Evolutionary conservation across 2,113 vertebrate genomes (phyloP).

Genomic region (Carettochelys insculpta): DNA sequence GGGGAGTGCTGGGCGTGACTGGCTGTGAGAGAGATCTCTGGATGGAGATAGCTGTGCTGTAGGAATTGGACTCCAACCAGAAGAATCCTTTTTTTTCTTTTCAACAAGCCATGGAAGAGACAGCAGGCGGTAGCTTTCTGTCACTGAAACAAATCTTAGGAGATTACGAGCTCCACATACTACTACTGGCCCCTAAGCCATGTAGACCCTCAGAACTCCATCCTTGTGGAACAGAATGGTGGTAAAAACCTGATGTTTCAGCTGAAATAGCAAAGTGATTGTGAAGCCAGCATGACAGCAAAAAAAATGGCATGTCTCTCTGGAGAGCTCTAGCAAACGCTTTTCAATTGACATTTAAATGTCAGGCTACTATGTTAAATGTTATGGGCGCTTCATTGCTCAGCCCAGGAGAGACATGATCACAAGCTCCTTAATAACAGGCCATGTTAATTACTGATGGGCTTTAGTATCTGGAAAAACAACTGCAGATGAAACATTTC

Average conservation of each 20-base stretch:
- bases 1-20: not conserved
- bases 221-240: slow-evolving; percentile 16
- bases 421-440: slow-evolving; percentile 54
- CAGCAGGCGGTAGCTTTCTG: not conserved
- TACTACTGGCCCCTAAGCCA: not conserved
- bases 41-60: not conserved
- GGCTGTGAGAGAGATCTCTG: not conserved
- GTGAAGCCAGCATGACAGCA: not conserved
- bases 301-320: not conserved
- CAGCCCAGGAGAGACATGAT: slow-evolving; percentile 47
- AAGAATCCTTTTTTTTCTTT: not conserved
- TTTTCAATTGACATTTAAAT: slow-evolving; percentile 77
- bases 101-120: not conserved
- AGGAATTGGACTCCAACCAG: not conserved
- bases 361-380: slow-evolving; percentile 63
- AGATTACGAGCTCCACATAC: not conserved
- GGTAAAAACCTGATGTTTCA: slow-evolving; percentile 15
- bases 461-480: slow-evolving; percentile 51
- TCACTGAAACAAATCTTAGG: not conserved
- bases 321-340: slow-evolving; percentile 39
- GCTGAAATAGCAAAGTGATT: slow-evolving; percentile 18
- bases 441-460: slow-evolving; percentile 50
- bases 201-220: not conserved
- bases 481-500: not conserved
- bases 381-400: slow-evolving; percentile 50